A percentile compares a stretch with the other conserved stretches of the same genome.
Evolutionary conservation across 2,888 invertebrate genomes (phyloP).

Genomic region (Ophion costatus): DNA sequence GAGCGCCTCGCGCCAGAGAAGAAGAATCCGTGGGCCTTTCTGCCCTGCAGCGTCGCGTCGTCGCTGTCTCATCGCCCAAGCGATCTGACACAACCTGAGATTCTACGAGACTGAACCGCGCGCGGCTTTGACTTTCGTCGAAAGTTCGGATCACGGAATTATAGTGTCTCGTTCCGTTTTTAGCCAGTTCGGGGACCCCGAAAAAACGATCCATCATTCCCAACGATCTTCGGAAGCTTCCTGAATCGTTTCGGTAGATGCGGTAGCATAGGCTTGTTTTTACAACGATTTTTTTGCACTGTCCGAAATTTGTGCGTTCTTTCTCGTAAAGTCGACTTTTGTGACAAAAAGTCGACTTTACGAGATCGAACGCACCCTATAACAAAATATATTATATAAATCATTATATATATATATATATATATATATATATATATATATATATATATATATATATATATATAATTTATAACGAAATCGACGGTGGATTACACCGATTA

Average conservation of each 20-base stretch:
- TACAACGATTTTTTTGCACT: no score
- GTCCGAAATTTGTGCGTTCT: no score
- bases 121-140: constrained; percentile 27
- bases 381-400: no score
- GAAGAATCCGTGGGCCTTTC: constrained; percentile 69
- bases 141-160: constrained; percentile 39
- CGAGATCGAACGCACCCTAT: no score
- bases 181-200: constrained; percentile 23
- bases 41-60: constrained; percentile 72
- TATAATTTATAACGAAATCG: no score
- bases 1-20: constrained; percentile 17
- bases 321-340: no score
- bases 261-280: neutral
- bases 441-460: no score
- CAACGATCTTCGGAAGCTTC: neutral
- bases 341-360: no score
- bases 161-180: constrained; percentile 38
- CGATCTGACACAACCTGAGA: constrained; percentile 46
- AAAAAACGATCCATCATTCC: neutral
- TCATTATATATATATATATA: no score
- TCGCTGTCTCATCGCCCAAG: constrained; percentile 45
- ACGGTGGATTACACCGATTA: no score
- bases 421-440: no score
- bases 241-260: neutral
- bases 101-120: constrained; percentile 14